Conservation (phyloP, 2,888 invertebrate genomes). For the Flexamia atlantica region DNA sequence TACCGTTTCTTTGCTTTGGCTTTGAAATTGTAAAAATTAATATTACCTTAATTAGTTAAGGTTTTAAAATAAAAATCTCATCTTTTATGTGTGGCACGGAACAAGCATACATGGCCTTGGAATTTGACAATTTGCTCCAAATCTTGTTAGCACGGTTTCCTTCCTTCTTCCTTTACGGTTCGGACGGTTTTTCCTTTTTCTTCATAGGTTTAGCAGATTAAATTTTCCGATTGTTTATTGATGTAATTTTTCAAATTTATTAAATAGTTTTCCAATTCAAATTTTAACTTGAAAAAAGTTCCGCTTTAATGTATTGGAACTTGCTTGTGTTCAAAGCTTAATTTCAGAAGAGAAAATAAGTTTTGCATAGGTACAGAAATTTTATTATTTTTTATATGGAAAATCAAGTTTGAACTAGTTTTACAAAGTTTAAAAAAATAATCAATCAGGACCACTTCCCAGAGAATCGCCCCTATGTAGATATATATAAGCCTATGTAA, state of each 20-base stretch:
- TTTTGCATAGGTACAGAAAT: not conserved
- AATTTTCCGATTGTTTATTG: not conserved
- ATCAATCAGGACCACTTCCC: constrained; percentile 2
- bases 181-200: not conserved
- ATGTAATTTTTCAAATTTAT: not conserved
- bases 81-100: constrained; percentile 6
- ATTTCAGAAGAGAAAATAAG: not conserved
- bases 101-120: not conserved
- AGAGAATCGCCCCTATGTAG: not conserved
- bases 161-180: too few relatives aligned
- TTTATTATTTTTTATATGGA: not conserved
- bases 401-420: not conserved
- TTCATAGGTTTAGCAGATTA: not conserved
- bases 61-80: constrained; percentile 17
- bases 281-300: not conserved
- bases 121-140: not conserved
- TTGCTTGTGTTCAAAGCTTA: not conserved
- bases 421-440: constrained; percentile 2
- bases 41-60: not conserved
- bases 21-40: constrained; percentile 12
- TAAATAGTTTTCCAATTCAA: not conserved
- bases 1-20: not conserved
- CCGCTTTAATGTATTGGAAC: constrained; percentile 1
- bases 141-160: not conserved
- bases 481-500: too few relatives aligned